phyloP scores from a whole-genome alignment of 2,113 vertebrate genomes.

The Marcusenius ussheri region DNA sequence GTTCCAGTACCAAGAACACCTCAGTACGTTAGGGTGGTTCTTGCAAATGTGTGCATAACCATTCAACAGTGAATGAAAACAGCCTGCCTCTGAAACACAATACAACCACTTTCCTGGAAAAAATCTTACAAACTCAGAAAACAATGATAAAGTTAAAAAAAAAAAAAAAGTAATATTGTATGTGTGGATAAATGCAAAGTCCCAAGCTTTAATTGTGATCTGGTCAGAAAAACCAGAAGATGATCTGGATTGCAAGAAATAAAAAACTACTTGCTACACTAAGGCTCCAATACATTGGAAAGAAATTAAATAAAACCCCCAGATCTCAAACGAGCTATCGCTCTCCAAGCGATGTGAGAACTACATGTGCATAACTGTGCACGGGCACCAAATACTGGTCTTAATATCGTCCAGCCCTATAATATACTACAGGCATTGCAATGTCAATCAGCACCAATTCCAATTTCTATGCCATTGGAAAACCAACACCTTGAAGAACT shows the following conservation, averaged over 20 bases:
- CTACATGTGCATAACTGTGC: too few species aligned
- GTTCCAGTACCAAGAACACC: neutral
- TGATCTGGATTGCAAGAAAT: neutral
- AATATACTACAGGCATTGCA: neutral
- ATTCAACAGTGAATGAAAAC: neutral
- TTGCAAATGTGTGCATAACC: neutral
- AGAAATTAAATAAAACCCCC: too few species aligned
- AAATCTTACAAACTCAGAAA: neutral
- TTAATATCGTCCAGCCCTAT: too few species aligned
- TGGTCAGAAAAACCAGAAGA: neutral
- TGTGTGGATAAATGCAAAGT: neutral
- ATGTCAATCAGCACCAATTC: neutral
- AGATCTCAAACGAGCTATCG: too few species aligned
- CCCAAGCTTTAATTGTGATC: neutral
- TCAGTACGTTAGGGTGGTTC: neutral
- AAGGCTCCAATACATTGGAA: too few species aligned
- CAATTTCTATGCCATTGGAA: neutral
- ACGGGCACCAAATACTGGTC: too few species aligned
- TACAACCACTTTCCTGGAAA: neutral
- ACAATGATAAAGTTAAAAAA: neutral
- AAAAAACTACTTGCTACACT: too few species aligned
- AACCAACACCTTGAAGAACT: neutral
- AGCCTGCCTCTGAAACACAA: neutral
- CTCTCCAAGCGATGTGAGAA: too few species aligned
- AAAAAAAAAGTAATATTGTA: neutral